Base-by-base conservation (phyloP, 2,113 vertebrate genomes). In the Indicator maculatus region DNA sequence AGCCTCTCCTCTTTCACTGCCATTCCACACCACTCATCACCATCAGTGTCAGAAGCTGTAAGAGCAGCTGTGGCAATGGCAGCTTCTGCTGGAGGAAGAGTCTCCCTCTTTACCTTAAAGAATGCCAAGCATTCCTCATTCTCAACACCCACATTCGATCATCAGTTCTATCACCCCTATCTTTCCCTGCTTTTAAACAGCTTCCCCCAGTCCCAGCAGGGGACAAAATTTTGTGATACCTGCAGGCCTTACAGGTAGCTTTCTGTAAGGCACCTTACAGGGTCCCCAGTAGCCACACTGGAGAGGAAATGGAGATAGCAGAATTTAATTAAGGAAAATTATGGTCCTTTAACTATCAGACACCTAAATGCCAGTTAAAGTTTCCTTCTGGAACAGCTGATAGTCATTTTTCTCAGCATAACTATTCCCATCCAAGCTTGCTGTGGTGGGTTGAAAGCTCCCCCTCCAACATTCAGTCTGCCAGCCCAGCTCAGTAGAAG, bases 41-140 rank as follows among this genome's bases (percentile, higher is more conserved):
- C 97, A 96, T 95, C 96, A 45, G 60, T 95, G 96, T 96, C 97
- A 97, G 96, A 92, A 97, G 92, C 93, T 96, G 93, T 93, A 97
- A 93, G 93, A 96, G 96, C 91, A 94, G 95, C 96, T 94, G 70
- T 83, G 97, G 96, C 93, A 79, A 89, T 67, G 94, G 92, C 96
- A 96, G 96, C 95, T 93, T 95, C 92, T 82, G 71, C 94, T 59
- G 91, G 92, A 88, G 93, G 93, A 88, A 93, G 95, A 87, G 92
- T 94, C 94, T 96, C 94, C 83, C 79, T 69, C 91, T 91, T 81
- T 95, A 89, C 97, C 93, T 95, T 90, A 86, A 94, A 91, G 87
- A 95, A 88, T 88, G 97, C 95, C 96, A 97, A 94, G 98, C 97
- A 98, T 92, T 95, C 88, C 96, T 96, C 93, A 87, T 96, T 93